Evolutionary conservation across 1,140 invertebrate species (phyloP).

Genomic region (Drosophila pseudoobscura): DNA sequence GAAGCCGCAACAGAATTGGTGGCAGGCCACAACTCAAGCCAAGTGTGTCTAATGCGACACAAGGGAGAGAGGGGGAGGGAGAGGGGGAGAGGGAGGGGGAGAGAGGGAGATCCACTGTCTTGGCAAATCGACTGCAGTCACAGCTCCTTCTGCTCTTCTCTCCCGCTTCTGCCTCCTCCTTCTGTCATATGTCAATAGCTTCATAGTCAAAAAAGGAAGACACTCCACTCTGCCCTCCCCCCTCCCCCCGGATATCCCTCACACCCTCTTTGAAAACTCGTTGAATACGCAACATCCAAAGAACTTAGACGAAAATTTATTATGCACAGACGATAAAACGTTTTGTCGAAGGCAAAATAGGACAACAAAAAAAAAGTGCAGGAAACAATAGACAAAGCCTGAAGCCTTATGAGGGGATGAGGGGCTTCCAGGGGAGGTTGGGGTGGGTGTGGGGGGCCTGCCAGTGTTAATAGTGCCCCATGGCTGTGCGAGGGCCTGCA

Average conservation of each 20-base stretch:
- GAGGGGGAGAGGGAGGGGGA: too few relatives aligned
- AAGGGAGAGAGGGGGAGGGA: not conserved
- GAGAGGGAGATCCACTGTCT: constrained; percentile 16
- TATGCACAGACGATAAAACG: constrained; percentile 80
- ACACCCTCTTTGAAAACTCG: constrained; percentile 25
- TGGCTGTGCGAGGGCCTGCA: constrained; percentile 29
- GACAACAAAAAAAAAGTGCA: constrained; percentile 39
- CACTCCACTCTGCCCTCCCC: too few relatives aligned
- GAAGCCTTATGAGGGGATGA: not conserved
- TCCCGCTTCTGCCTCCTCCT: constrained; percentile 16
- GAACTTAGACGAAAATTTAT: constrained; percentile 64
- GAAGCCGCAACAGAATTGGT: not conserved
- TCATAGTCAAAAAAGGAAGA: constrained; percentile 36
- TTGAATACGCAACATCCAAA: constrained; percentile 27
- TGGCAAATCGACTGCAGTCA: constrained; percentile 7
- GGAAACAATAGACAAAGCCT: constrained; percentile 75
- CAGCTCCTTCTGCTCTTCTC: not conserved
- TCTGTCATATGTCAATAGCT: constrained; percentile 67
- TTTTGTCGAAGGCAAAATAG: constrained; percentile 50
- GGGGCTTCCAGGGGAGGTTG: constrained; percentile 12
- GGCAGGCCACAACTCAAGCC: constrained; percentile 44
- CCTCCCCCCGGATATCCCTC: too few relatives aligned
- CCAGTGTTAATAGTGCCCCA: constrained; percentile 42
- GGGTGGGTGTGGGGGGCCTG: constrained; percentile 28
- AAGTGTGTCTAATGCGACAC: constrained; percentile 67